A percentile compares a stretch with the other conserved stretches of the same genome.
phyloP scores from a whole-genome alignment of 2,113 vertebrate genomes.

The Xerus inauris region DNA sequence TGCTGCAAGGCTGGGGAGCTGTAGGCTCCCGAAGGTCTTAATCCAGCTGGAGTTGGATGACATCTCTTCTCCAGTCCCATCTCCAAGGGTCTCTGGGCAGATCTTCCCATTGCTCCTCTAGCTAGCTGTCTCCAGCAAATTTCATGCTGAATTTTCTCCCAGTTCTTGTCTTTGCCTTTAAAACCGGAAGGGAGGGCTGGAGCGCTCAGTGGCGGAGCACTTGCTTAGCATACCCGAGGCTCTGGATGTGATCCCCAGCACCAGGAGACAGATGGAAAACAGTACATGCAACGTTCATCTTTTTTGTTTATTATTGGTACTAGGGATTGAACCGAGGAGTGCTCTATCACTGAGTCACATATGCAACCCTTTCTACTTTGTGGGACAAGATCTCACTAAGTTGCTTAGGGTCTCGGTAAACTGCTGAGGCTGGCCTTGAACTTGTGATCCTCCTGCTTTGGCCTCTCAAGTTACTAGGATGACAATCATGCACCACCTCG shows the following conservation, averaged over 20 bases:
- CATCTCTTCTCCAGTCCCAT: not conserved
- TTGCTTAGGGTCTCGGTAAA: too few relatives aligned
- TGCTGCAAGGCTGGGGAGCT: accelerated
- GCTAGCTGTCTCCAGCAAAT: not conserved
- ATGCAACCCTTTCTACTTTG: too few relatives aligned
- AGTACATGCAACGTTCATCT: not conserved
- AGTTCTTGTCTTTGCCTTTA: not conserved
- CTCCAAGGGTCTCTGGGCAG: not conserved
- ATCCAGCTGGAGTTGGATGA: not conserved
- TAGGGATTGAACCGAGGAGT: too few relatives aligned
- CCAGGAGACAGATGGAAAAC: not conserved
- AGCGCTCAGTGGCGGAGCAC: too few relatives aligned
- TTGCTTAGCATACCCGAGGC: not conserved
- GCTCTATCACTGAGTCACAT: too few relatives aligned
- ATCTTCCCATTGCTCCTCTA: not conserved
- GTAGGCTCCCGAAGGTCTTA: not conserved
- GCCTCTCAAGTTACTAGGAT: too few relatives aligned
- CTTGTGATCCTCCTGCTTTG: too few relatives aligned
- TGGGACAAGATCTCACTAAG: too few relatives aligned
- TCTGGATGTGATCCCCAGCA: not conserved
- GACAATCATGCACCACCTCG: not conserved
- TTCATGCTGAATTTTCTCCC: not conserved
- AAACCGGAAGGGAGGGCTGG: not conserved
- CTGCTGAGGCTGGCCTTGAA: too few relatives aligned
- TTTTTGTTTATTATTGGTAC: too few relatives aligned